Conservation (phyloP, 2,888 invertebrate species). For the Conomelus anceps region DNA sequence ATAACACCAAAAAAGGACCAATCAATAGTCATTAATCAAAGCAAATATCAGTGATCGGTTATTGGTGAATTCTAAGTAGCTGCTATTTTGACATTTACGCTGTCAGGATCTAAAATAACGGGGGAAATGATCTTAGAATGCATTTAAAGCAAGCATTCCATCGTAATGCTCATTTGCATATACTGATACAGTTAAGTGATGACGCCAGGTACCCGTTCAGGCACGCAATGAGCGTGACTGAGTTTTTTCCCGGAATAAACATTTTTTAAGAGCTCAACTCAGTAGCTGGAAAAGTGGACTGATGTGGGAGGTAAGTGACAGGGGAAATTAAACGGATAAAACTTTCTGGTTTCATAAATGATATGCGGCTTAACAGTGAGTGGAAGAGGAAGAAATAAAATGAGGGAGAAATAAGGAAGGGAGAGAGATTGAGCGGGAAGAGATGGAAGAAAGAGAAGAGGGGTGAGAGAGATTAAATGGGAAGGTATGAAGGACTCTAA, state of each 20-base stretch:
- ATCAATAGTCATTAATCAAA: background rate
- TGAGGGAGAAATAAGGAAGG: background rate
- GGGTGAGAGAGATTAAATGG: background rate
- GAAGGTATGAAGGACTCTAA: background rate
- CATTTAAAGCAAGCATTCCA: background rate
- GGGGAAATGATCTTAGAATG: background rate
- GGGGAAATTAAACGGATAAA: background rate
- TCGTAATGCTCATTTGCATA: background rate
- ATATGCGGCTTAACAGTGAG: background rate
- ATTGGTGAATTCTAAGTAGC: background rate
- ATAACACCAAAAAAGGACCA: background rate
- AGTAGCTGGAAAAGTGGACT: too few relatives aligned
- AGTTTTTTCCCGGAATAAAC: background rate
- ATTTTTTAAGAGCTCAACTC: background rate
- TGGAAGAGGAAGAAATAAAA: too few relatives aligned
- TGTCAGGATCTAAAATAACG: background rate
- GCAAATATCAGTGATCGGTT: background rate
- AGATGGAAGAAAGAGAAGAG: background rate
- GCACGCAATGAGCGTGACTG: background rate
- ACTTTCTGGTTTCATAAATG: background rate
- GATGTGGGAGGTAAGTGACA: background rate
- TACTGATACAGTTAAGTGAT: background rate
- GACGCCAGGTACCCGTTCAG: too few relatives aligned
- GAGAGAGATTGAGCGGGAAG: too few relatives aligned
- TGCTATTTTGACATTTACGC: background rate